Evolutionary conservation across 1,140 invertebrate species (phyloP), one percentile per base, ranked within the genome.

Genomic region (Acromyrmex echinatior): DNA sequence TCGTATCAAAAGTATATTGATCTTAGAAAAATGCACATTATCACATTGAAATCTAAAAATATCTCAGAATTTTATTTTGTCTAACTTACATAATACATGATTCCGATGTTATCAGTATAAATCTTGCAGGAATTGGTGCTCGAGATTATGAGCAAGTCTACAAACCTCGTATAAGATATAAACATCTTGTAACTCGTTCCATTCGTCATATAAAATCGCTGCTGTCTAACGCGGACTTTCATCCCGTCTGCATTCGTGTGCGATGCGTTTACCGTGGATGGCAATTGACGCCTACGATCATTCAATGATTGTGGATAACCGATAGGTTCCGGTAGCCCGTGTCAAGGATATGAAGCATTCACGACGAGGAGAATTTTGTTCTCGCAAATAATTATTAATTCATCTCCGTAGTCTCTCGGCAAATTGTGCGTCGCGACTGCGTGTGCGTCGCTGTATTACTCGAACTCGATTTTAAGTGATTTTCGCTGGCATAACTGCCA

Each of bases 281-380:
- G 51, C 78, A 81, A 81, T 81, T 81, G 78, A 56, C 65, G 65
- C 65, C 78, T 70, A 81, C 78, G 65, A 81, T 81, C 78, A 71
- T 81, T 81, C 78, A 71, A 81, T 71, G 49, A 81, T 56, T 39
- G 63, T 16, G 39, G 14, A 81, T 39, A 80, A 56, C 63, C 78
- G 78, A 80, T 81, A 81, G 65, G 65, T 81, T 81, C 78, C 78
- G 78, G 78, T 70, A 25, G 63, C 16, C n/a, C 65, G 28, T 62
- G 45, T 79, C 39, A n/a, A 51, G 60, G 62, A 16, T 78, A 76
- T 39, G 74, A 62, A 25, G 12, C 18, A 18, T 14, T 63, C 39
- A 14, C 45, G 39, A 51, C 71, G 68, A 63, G 51, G 31, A n/a
- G 25, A 63, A 28, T 16, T 62, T n/a, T 56, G 25, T 80, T 70